These are phyloP conservation scores for Rhincodon typus DNA, from an alignment of 2,797 vertebrate species.

Conservation along the genomic window DNA sequence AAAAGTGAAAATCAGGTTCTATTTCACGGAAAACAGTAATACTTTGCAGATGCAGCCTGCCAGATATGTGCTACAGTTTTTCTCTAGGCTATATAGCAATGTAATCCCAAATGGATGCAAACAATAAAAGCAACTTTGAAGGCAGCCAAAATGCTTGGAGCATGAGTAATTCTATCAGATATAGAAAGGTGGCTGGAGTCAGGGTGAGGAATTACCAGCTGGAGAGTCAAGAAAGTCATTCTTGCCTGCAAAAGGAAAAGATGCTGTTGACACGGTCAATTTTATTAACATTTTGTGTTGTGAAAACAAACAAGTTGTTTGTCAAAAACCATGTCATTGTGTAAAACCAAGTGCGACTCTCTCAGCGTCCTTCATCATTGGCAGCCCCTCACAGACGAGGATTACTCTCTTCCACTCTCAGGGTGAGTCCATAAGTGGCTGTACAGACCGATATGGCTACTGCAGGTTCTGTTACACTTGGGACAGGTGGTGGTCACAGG, in stretches of 20 bases:
- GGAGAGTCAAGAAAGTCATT: background rate
- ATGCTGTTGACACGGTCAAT: background rate
- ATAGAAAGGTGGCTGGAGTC: too few relatives aligned
- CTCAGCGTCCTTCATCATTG: too few relatives aligned
- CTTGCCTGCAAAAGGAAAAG: background rate
- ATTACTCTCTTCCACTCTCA: too few relatives aligned
- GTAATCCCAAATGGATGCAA: background rate
- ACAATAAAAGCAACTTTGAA: background rate
- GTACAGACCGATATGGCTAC: too few relatives aligned
- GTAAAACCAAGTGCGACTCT: too few relatives aligned
- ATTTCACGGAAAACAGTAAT: background rate
- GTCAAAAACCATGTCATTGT: background rate
- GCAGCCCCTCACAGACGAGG: too few relatives aligned
- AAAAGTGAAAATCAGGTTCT: slow-evolving; percentile 5
- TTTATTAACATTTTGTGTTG: background rate
- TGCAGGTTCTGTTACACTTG: too few relatives aligned
- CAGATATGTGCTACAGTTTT: slow-evolving; percentile 14
- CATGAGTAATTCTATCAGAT: slow-evolving; percentile 21
- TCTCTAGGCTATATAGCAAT: background rate
- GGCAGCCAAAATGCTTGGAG: slow-evolving; percentile 10
- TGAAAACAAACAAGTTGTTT: background rate
- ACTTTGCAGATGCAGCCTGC: background rate
- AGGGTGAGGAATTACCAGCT: background rate
- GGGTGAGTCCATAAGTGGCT: too few relatives aligned
- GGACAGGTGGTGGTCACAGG: too few relatives aligned